These are phyloP conservation scores for Pogonognathellus flavescens DNA, from an alignment of 1,140 invertebrate species.

Conservation along the genomic window DNA sequence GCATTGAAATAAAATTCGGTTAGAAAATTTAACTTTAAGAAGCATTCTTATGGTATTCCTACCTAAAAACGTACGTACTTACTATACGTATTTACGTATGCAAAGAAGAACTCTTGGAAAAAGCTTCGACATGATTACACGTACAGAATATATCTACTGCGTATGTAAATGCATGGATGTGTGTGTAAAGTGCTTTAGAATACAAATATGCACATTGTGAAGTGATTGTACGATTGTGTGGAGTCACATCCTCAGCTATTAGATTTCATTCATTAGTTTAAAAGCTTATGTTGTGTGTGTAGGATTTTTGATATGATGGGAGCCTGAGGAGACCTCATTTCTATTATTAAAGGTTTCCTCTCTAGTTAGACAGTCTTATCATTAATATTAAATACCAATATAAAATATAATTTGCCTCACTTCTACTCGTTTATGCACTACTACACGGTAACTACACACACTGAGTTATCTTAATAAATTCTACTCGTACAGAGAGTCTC, in stretches of 20 bases:
- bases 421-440: neutral
- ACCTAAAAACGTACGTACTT: too few relatives aligned
- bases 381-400: neutral
- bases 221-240: neutral
- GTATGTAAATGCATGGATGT: too few relatives aligned
- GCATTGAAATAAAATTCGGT: slow-evolving; percentile 27
- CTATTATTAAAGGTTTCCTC: slow-evolving; percentile 46
- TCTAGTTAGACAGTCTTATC: slow-evolving; percentile 25
- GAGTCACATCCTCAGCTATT: slow-evolving; percentile 24
- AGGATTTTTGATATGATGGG: neutral
- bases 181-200: neutral
- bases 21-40: slow-evolving; percentile 10
- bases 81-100: too few relatives aligned
- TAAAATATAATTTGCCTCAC: neutral
- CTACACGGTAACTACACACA: neutral
- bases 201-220: neutral
- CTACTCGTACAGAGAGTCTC: neutral
- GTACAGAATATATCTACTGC: too few relatives aligned
- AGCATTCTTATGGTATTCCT: too few relatives aligned
- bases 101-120: too few relatives aligned
- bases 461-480: neutral
- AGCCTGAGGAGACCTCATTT: slow-evolving; percentile 29
- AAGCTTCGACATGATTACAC: too few relatives aligned
- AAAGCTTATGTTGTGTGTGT: too few relatives aligned
- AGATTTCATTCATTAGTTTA: slow-evolving; percentile 43